These are phyloP conservation scores for Stigmatopora nigra DNA, from an alignment of 2,113 vertebrate species.

Conservation along the genomic window DNA sequence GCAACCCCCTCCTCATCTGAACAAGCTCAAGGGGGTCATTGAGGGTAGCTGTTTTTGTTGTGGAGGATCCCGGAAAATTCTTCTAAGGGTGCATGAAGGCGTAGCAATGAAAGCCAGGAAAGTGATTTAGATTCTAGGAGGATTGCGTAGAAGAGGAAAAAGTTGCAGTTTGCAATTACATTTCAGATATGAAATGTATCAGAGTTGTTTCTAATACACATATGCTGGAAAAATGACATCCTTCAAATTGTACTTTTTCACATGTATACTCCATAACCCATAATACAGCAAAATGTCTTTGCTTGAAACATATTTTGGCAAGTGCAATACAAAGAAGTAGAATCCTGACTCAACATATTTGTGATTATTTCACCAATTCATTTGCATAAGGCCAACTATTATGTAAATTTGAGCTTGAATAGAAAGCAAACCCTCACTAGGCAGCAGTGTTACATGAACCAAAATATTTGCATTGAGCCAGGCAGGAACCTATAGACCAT, in stretches of 20 bases:
- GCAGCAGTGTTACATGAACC: constrained; percentile 16
- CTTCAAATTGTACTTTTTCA: neutral
- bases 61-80: neutral
- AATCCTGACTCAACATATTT: neutral
- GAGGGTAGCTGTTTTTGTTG: neutral
- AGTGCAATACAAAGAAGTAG: neutral
- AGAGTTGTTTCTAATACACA: neutral
- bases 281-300: neutral
- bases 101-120: neutral
- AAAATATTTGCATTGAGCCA: constrained; percentile 36
- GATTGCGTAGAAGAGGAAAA: neutral
- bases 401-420: neutral
- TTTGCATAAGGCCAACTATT: neutral
- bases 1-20: neutral
- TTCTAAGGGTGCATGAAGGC: neutral
- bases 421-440: neutral
- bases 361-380: neutral
- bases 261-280: neutral
- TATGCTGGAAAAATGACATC: neutral
- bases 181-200: neutral
- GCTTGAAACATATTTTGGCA: neutral
- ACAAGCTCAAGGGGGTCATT: neutral
- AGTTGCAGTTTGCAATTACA: neutral
- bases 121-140: neutral
- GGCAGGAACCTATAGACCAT: constrained; percentile 43